Evolutionary conservation across 2,888 invertebrate genomes (phyloP).

Genomic region (Erpobdella octoculata): DNA sequence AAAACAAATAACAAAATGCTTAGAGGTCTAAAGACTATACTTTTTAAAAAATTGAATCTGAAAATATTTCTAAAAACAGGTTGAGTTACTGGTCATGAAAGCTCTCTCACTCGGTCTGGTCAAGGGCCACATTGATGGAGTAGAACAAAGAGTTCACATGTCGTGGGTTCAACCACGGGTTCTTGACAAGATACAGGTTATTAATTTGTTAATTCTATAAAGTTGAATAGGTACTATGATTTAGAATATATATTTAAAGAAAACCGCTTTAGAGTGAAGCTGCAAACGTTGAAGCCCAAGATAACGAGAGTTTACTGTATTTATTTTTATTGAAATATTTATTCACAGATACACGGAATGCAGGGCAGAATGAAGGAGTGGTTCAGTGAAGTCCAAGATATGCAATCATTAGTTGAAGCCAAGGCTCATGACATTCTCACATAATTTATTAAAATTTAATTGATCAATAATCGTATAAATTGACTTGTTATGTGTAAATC

Average conservation of each 20-base stretch:
- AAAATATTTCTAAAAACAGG: constrained; percentile 55
- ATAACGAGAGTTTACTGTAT: not conserved
- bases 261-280: too few species aligned
- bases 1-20: not conserved
- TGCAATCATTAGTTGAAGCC: constrained; percentile 67
- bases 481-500: too few species aligned
- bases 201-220: not conserved
- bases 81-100: constrained; percentile 94
- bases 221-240: not conserved
- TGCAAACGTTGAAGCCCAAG: too few species aligned
- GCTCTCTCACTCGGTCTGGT: constrained; percentile 88
- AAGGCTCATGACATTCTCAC: constrained; percentile 72
- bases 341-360: constrained; percentile 54
- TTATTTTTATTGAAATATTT: too few species aligned
- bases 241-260: not conserved
- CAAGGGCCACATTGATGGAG: constrained; percentile 88
- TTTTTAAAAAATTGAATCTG: not conserved
- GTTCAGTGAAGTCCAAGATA: constrained; percentile 67
- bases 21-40: not conserved
- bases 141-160: constrained; percentile 66
- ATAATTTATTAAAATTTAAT: too few species aligned
- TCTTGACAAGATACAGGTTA: constrained; percentile 61
- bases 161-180: constrained; percentile 80
- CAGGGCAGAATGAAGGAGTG: constrained; percentile 65
- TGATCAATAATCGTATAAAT: too few species aligned